Evolutionary conservation across 2,888 invertebrate genomes (phyloP).

Genomic region (Melitaea athalia): DNA sequence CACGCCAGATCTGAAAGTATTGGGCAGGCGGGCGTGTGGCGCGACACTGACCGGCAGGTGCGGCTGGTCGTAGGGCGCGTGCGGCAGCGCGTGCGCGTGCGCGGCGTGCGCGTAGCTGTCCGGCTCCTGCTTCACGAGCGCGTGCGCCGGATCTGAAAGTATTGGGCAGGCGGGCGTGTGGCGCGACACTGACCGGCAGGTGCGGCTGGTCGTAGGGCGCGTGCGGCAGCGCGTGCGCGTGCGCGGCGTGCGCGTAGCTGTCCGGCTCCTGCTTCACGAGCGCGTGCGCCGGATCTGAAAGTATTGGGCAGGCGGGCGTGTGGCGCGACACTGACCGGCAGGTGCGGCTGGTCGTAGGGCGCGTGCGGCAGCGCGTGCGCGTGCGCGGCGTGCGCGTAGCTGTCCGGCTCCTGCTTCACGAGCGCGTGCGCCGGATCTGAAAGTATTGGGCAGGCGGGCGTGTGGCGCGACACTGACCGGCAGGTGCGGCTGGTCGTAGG

Average conservation of each 20-base stretch:
- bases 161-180: no score
- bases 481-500: slow-evolving; percentile 71
- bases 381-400: slow-evolving; percentile 67
- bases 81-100: slow-evolving; percentile 56
- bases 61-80: slow-evolving; percentile 76
- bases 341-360: slow-evolving; percentile 70
- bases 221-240: slow-evolving; percentile 60
- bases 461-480: slow-evolving; percentile 74
- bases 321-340: slow-evolving; percentile 72
- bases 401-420: slow-evolving; percentile 85
- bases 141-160: slow-evolving; percentile 57
- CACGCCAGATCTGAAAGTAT: slow-evolving; percentile 45
- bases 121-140: slow-evolving; percentile 85
- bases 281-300: slow-evolving; percentile 55
- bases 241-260: slow-evolving; percentile 68
- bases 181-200: slow-evolving; percentile 68
- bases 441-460: no score
- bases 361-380: slow-evolving; percentile 69
- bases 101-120: slow-evolving; percentile 77
- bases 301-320: no score
- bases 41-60: slow-evolving; percentile 69
- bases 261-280: slow-evolving; percentile 86
- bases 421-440: slow-evolving; percentile 61
- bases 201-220: slow-evolving; percentile 76
- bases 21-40: slow-evolving; percentile 63